phyloP scores from a whole-genome alignment of 2,888 invertebrate species.

The Nycteola revayana region DNA sequence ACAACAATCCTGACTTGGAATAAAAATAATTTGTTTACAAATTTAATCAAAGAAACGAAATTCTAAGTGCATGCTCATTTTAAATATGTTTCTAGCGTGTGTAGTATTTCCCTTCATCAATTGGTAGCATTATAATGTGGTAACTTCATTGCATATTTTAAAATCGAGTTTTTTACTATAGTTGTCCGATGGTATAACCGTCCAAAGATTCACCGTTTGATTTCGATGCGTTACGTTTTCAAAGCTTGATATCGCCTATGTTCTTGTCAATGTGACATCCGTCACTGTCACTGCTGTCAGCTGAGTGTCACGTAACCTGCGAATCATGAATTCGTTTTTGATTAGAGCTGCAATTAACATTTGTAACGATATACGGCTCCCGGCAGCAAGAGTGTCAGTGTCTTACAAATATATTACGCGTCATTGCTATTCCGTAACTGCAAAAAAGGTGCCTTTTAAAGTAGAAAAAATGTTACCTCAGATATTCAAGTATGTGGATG shows the following conservation, averaged over 20 bases:
- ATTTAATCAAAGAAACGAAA: too few species aligned
- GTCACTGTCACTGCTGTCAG: constrained; percentile 8
- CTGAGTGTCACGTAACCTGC: not conserved
- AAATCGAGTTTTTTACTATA: too few species aligned
- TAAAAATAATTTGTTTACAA: too few species aligned
- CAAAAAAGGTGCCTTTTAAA: constrained; percentile 41
- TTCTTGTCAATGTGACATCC: constrained; percentile 29
- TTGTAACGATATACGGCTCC: constrained; percentile 44
- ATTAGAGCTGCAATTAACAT: constrained; percentile 45
- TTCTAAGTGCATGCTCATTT: too few species aligned
- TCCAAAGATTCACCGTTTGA: too few species aligned
- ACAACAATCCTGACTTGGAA: too few species aligned
- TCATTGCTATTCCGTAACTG: constrained; percentile 41
- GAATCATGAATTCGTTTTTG: constrained; percentile 32
- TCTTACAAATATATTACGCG: constrained; percentile 30
- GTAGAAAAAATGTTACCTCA: constrained; percentile 68
- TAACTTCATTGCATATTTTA: too few species aligned
- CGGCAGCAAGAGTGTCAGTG: constrained; percentile 34
- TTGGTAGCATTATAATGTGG: too few species aligned
- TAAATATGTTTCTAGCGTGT: too few species aligned
- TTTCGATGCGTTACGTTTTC: too few species aligned
- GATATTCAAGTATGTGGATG: constrained; percentile 88
- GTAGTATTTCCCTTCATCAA: too few species aligned
- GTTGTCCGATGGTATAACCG: too few species aligned
- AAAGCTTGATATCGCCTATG: constrained; percentile 3